Base-by-base conservation (phyloP, 2,113 vertebrate genomes). In the Trogon surrucura region DNA sequence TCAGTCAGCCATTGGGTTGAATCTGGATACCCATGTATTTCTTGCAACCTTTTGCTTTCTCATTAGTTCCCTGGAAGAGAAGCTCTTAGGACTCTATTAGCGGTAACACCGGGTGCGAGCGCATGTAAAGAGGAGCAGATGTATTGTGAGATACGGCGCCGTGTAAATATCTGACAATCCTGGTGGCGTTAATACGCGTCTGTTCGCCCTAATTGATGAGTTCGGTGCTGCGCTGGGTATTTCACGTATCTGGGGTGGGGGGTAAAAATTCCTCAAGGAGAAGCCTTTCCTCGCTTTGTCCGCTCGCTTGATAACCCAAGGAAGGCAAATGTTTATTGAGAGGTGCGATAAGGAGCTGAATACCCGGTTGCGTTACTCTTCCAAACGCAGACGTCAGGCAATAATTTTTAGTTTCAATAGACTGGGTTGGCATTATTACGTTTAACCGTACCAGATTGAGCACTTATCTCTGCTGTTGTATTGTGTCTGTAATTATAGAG, bases 241-340 rank as follows among this genome's bases (percentile, higher is more conserved):
- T 94, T 58, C 13, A 25, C 5, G 1, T 29, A 8, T 36, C 44
- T 34, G 11, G n/a, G n/a, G 16, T 10, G 5, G 10, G 17, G 4
- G 2, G 1, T 0, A 1, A 8, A 12, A 51, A 16, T 10, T 2
- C 16, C 16, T 84, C 32, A 3, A 19, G 15, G 32, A 45, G 84
- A 87, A 15, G 16, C 25, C 20, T 32, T 62, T 71, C 48, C 44
- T 29, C 51, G 7, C 53, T 60, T 61, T 57, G 69, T 57, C 15
- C 20, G n/a, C 44, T 36, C 13, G 4, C 13, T 50, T 13, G 78
- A 5, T 69, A 57, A 50, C 13, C 9, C 54, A 25, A 65, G 57
- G 72, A 54, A 93, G 12, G 7, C 57, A 89, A 77, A 77, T 78
- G 36, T 93, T 96, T 85, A 5, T 81, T 89, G 11, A 18, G 89